Evolutionary conservation across 2,113 vertebrate species (phyloP).

Genomic region (Dasyornis broadbenti): DNA sequence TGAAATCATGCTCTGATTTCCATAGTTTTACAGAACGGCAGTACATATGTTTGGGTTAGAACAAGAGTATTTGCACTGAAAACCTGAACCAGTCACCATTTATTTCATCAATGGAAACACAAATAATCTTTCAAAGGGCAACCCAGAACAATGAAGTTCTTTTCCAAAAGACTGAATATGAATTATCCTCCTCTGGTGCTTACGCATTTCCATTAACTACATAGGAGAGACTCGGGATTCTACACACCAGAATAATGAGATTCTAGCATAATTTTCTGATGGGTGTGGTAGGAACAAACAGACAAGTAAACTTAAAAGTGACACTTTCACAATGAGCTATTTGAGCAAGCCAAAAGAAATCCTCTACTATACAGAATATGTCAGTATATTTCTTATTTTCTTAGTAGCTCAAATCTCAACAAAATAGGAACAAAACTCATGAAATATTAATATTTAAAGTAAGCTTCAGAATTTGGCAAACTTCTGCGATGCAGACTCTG

Average conservation of each 20-base stretch:
- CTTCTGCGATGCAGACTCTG: background rate
- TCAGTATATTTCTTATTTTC: background rate
- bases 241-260: background rate
- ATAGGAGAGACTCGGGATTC: background rate
- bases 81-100: background rate
- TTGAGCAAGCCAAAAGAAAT: background rate
- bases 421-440: background rate
- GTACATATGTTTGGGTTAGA: background rate
- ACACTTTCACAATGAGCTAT: background rate
- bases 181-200: background rate
- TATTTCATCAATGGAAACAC: background rate
- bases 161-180: background rate
- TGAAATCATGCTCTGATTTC: background rate
- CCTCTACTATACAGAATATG: background rate
- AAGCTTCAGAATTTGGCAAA: background rate
- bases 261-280: background rate
- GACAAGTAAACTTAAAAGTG: background rate
- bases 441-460: background rate
- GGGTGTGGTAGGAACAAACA: background rate
- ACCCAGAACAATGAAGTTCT: background rate
- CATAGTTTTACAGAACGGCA: background rate
- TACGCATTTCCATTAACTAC: background rate
- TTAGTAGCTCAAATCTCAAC: background rate
- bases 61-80: background rate
- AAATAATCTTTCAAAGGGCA: background rate